Evolutionary conservation across 2,113 vertebrate species (phyloP), one percentile per base, ranked within the genome.

Genomic region (Todiramphus saurophagus): DNA sequence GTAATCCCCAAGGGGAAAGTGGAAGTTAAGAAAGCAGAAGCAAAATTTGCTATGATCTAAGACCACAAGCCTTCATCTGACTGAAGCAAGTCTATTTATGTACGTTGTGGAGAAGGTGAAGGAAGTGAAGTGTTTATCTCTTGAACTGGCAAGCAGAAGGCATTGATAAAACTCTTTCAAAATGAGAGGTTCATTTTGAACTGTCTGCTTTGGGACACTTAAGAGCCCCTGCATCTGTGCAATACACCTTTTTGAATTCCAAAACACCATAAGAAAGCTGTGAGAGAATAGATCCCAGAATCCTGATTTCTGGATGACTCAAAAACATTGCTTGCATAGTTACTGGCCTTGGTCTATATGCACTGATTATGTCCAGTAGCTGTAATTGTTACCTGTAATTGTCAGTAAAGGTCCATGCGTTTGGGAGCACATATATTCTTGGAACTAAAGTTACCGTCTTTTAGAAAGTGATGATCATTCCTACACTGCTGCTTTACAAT

Each of bases 1-100:
- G 93, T 98, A 97, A 96, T 84, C 63, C 67, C 73, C 69, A 8
- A 1, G 18, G 87, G 86, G 95, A 97, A 95, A 97, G 97, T 90
- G 81, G 96, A 97, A 97, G 73, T 94, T 74, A 44, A 93, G 89
- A 97, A 98, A 97, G 93, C 92, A 97, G 97, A 98, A 98, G 90
- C 95, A 94, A 51, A 78, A 69, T 96, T 72, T 37, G 76, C 72
- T 93, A 5, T 94, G 73, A 80, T 85, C 73, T 63, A 50, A 81
- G 88, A 84, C 90, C 95, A 55, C 92, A 96, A 91, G 85, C 87
- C 80, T 89, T 93, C 91, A 84, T 93, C 94, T 94, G 91, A 83
- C 82, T 93, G 83, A 92, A 80, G 56, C 58, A 69, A 67, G 46
- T 90, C 87, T 97, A 90, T 96, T 97, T 96, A 89, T 94, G 66